These are phyloP conservation scores for Hippocampus abdominalis DNA, from an alignment of 2,113 vertebrate species.

Conservation along the genomic window DNA sequence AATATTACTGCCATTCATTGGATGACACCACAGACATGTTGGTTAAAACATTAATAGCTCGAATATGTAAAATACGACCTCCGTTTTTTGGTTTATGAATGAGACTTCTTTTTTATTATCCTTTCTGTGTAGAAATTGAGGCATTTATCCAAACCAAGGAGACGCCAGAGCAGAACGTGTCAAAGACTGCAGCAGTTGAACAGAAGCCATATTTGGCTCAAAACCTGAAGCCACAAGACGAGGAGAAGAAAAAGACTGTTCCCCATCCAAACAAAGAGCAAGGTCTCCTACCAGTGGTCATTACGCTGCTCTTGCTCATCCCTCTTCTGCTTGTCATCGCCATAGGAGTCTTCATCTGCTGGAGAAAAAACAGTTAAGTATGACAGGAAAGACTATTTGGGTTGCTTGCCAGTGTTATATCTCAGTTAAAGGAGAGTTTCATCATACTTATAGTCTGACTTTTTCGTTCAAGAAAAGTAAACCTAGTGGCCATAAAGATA, in stretches of 20 bases:
- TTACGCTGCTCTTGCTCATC: conserved; percentile 86
- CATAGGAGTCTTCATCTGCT: conserved; percentile 81
- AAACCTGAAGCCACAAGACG: conserved; percentile 11
- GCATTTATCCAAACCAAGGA: conserved; percentile 76
- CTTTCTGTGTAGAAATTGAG: conserved; percentile 75
- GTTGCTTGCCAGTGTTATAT: not conserved
- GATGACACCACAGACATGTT: no score
- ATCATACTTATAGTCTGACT: not conserved
- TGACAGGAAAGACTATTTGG: conserved; percentile 63
- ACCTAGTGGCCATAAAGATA: not conserved
- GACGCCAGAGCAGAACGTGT: conserved; percentile 70
- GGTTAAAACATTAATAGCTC: no score
- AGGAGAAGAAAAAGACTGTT: conserved; percentile 59
- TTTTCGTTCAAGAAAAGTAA: not conserved
- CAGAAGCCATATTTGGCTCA: conserved; percentile 25
- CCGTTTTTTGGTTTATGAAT: no score
- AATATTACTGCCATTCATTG: no score
- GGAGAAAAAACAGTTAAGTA: conserved; percentile 82
- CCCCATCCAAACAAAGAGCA: conserved; percentile 58
- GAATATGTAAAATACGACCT: no score
- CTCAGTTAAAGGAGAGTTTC: not conserved
- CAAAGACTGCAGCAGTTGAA: conserved; percentile 55
- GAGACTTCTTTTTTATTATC: not conserved
- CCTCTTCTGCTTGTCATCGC: conserved; percentile 81
- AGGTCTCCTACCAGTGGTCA: conserved; percentile 77